Evolutionary conservation across 2,888 invertebrate species (phyloP).

Genomic region (Antitype chi): DNA sequence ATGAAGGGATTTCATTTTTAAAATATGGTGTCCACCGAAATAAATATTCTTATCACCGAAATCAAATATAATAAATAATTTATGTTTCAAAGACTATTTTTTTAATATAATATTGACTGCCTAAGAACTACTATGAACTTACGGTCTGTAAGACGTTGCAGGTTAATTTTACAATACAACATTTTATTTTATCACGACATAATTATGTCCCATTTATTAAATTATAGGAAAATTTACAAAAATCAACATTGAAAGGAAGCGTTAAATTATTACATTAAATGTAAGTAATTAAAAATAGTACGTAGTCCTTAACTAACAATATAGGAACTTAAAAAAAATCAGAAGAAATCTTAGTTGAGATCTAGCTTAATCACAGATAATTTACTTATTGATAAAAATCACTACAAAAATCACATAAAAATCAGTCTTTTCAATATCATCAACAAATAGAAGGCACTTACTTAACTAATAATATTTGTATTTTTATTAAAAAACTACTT

Average conservation of each 20-base stretch:
- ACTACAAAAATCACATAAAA: too few species aligned
- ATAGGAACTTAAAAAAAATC: too few species aligned
- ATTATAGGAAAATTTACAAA: neutral
- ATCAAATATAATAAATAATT: slow-evolving; percentile 1
- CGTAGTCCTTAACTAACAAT: too few species aligned
- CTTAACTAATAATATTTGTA: too few species aligned
- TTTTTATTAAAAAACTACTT: too few species aligned
- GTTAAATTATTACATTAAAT: neutral
- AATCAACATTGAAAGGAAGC: slow-evolving; percentile 1
- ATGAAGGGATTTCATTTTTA: neutral
- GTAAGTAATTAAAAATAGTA: too few species aligned
- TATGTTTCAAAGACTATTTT: neutral
- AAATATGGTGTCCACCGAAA: neutral
- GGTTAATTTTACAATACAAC: slow-evolving; percentile 1
- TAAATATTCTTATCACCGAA: slow-evolving; percentile 6
- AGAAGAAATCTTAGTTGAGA: too few species aligned
- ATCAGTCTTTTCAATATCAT: too few species aligned
- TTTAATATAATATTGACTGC: neutral
- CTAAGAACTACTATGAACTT: neutral
- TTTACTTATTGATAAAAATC: too few species aligned
- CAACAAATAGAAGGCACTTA: too few species aligned
- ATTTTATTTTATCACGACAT: slow-evolving; percentile 4
- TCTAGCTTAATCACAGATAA: too few species aligned
- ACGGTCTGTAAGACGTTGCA: neutral
- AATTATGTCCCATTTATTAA: neutral